Evolutionary conservation across 2,797 vertebrate genomes (phyloP).

Genomic region (Coreius guichenoti): DNA sequence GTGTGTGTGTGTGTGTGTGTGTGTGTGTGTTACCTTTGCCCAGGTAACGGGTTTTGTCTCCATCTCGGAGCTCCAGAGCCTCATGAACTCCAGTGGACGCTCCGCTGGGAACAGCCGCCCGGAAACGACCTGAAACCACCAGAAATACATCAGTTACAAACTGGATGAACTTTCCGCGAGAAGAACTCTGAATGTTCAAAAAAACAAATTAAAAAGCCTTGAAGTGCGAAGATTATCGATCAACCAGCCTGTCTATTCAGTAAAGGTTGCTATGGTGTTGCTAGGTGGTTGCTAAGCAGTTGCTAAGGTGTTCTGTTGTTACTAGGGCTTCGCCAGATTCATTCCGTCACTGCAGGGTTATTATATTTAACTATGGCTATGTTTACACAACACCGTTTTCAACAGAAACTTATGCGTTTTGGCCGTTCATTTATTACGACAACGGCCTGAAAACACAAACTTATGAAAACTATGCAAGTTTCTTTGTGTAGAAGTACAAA

Average conservation of each 20-base stretch:
- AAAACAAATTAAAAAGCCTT: no score
- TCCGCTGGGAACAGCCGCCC: conserved; percentile 88
- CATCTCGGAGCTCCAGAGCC: conserved; percentile 88
- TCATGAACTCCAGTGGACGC: conserved; percentile 89
- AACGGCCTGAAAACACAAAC: no score
- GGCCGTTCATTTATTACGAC: no score
- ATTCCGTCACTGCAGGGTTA: neutral
- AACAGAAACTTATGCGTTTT: no score
- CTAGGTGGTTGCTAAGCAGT: no score
- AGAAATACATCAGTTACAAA: neutral
- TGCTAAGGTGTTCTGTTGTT: neutral
- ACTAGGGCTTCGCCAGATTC: no score
- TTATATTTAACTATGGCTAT: no score
- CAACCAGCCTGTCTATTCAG: neutral
- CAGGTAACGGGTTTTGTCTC: conserved; percentile 83
- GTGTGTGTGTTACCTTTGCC: conserved; percentile 45
- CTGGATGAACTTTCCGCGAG: conserved; percentile 5
- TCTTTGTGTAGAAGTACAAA: no score
- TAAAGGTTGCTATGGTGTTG: neutral
- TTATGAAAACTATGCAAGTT: no score
- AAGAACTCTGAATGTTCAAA: neutral
- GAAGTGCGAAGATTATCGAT: neutral
- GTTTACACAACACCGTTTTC: no score
- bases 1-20: neutral
- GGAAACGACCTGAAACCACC: conserved; percentile 77